Base-by-base conservation (phyloP, 2,113 vertebrate species). In the Nyctibius bracteatus region DNA sequence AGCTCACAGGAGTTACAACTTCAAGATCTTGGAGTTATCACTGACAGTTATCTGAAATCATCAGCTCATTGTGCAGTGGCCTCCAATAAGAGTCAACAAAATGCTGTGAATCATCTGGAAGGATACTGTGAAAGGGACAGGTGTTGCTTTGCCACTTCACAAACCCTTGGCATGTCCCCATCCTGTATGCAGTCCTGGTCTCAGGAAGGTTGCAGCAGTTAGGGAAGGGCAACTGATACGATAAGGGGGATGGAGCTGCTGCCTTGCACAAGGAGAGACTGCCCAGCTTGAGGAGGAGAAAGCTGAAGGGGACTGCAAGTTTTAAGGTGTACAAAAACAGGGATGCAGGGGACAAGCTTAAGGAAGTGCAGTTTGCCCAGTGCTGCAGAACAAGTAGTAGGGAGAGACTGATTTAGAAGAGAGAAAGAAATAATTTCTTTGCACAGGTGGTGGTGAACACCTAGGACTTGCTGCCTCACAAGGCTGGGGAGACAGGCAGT, bases 41-140 rank as follows among this genome's bases (percentile, higher is more conserved):
- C 23, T 86, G 86, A 71, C 66, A 88, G 82, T 41, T 55, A 20
- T 12, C 86, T 33, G 31, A 86, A 92, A 80, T 8, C 67, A 65
- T 0, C 24, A 61, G 47, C 41, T 83, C 44, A 65, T 61, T 88
- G 75, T 65, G 83, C 80, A 94, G 58, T 28, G 47, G 71, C 70
- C 65, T 78, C 61, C 78, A 49, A 27, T 37, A 51, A 59, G 12
- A 43, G 22, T 9, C 68, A 71, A 2, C 51, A 71, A 46, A 92
- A 51, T 7, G 68, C 68, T 70, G 51, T 46, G 91, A 77, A 52
- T 77, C 83, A 91, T 65, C 77, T 88, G 86, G 44, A 86, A 46
- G 66, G 47, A 14, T 6, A 12, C 79, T 37, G 55, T 59, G 58
- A 44, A 10, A 28, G 8, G 51, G 54, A 58, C 93, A 92, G 77